Conservation (phyloP, 2,113 vertebrate genomes). For the Neodontobutis hainanensis region DNA sequence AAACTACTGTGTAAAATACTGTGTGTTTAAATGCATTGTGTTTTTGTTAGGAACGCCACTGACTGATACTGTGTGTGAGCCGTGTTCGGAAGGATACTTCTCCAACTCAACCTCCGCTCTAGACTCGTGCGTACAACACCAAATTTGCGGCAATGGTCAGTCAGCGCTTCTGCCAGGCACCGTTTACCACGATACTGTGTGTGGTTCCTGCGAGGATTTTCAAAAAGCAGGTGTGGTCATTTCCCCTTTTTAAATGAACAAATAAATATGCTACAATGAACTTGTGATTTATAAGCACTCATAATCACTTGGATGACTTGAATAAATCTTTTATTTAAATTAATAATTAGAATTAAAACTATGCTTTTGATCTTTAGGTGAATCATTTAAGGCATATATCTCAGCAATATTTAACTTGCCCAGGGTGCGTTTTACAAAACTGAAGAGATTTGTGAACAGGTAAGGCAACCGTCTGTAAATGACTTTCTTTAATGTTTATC, state of each 20-base stretch:
- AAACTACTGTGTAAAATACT: neutral
- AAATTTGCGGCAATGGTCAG: slow-evolving; percentile 42
- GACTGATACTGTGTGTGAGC: slow-evolving; percentile 66
- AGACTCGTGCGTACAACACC: slow-evolving; percentile 61
- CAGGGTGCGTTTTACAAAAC: slow-evolving; percentile 33
- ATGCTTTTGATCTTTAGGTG: slow-evolving; percentile 31
- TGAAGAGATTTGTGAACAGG: slow-evolving; percentile 44
- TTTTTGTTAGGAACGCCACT: slow-evolving; percentile 56
- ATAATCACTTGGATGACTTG: too few species aligned
- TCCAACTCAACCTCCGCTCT: slow-evolving; percentile 57
- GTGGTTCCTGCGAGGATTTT: slow-evolving; percentile 62
- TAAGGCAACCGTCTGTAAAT: neutral
- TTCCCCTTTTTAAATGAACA: too few species aligned
- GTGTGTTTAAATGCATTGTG: neutral
- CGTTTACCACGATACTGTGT: slow-evolving; percentile 52
- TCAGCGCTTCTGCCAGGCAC: slow-evolving; percentile 43
- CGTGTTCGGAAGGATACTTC: slow-evolving; percentile 64
- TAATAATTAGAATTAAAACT: neutral
- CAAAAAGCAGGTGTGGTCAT: slow-evolving; percentile 47
- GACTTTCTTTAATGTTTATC: neutral
- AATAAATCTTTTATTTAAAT: too few species aligned
- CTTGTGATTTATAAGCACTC: too few species aligned
- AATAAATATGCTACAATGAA: too few species aligned
- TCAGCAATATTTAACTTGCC: slow-evolving; percentile 36
- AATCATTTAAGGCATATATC: slow-evolving; percentile 35